A percentile compares a stretch with the other conserved stretches of the same genome.
phyloP scores from a whole-genome alignment of 1,140 invertebrate species.

The Drosophila carrolli region DNA sequence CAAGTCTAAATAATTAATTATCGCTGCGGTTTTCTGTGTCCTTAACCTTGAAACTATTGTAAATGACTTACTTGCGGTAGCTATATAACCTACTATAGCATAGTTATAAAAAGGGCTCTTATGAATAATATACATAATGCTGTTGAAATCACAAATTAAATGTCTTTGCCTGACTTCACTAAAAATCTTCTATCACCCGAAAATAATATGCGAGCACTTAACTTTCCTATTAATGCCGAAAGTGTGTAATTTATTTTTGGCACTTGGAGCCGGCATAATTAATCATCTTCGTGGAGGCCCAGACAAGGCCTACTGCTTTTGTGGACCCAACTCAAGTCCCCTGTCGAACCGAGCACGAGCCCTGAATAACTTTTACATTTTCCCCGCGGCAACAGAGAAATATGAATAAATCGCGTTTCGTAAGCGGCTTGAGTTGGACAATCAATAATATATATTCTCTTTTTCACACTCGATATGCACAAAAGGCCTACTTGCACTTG shows the following conservation, averaged over 20 bases:
- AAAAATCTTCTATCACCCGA: not conserved
- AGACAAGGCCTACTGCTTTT: not conserved
- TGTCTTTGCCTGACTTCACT: not conserved
- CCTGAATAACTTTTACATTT: conserved; percentile 15
- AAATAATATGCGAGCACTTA: not conserved
- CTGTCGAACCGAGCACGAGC: conserved; percentile 1
- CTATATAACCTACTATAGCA: too few relatives aligned
- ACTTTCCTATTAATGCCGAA: conserved; percentile 16
- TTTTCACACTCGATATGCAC: not conserved
- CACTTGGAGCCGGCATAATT: conserved; percentile 33
- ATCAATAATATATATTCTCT: conserved; percentile 46
- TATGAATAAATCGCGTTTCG: conserved; percentile 30
- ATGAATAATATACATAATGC: not conserved
- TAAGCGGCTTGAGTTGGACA: conserved; percentile 11
- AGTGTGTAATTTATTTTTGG: conserved; percentile 34
- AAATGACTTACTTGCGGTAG: not conserved
- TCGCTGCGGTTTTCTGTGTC: not conserved
- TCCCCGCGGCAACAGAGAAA: conserved; percentile 8
- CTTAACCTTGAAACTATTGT: too few relatives aligned
- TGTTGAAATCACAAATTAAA: not conserved
- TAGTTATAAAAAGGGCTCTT: too few relatives aligned
- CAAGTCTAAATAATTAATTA: not conserved
- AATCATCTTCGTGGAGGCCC: conserved; percentile 21
- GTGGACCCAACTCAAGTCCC: conserved; percentile 26
- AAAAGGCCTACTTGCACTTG: conserved; percentile 78